Conservation (phyloP, 2,888 invertebrate species). For the Parascotia fuliginaria region DNA sequence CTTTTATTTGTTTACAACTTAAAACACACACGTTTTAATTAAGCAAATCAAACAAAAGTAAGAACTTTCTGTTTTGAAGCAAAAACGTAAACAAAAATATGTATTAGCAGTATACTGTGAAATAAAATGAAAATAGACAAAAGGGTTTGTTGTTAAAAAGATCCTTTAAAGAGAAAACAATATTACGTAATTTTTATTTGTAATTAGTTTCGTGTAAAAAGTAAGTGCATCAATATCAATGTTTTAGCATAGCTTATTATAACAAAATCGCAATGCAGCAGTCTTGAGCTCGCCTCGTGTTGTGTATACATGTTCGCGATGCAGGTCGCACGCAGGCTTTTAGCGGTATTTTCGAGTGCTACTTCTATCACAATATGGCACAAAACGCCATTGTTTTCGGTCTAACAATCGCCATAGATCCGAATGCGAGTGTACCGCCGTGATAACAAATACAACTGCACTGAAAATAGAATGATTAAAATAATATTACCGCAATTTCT, state of each 20-base stretch:
- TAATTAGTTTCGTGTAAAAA: not conserved
- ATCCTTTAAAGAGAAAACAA: no score
- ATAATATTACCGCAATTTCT: not conserved
- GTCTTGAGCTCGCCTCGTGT: slow-evolving; percentile 32
- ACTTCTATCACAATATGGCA: slow-evolving; percentile 14
- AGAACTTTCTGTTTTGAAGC: not conserved
- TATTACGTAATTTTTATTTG: no score
- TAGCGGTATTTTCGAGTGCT: slow-evolving; percentile 13
- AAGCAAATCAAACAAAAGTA: slow-evolving; percentile 5
- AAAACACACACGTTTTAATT: not conserved
- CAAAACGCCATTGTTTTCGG: slow-evolving; percentile 7
- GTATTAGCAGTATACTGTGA: no score
- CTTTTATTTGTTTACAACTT: slow-evolving; percentile 1
- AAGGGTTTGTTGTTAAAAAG: no score
- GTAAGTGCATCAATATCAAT: not conserved
- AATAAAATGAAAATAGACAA: no score
- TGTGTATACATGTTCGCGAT: slow-evolving; percentile 26
- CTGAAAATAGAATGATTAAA: not conserved
- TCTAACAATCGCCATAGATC: not conserved
- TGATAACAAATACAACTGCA: not conserved
- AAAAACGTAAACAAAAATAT: no score
- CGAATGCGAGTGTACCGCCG: not conserved
- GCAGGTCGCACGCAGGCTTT: slow-evolving; percentile 29
- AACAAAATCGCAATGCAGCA: slow-evolving; percentile 47
- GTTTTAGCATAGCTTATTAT: slow-evolving; percentile 15